These are phyloP conservation scores for Cheilosia variabilis DNA, from an alignment of 2,888 invertebrate species.

Conservation along the genomic window DNA sequence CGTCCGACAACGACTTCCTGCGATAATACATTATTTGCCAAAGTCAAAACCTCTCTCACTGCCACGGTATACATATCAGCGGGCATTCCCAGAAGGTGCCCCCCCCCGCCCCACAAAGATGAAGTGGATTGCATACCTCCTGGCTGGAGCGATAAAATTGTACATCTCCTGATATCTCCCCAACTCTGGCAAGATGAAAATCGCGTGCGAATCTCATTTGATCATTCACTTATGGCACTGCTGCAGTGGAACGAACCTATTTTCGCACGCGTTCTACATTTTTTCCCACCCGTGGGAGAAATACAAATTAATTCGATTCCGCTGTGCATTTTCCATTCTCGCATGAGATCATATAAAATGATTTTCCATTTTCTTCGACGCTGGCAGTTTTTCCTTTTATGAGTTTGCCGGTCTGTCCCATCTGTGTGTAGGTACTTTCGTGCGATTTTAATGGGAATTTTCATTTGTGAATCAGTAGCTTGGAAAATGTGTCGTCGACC, in stretches of 20 bases:
- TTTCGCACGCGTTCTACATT: constrained; percentile 65
- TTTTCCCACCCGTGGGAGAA: constrained; percentile 59
- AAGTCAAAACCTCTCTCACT: constrained; percentile 18
- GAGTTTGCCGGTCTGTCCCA: neutral
- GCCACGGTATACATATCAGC: constrained; percentile 28
- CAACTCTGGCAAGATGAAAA: constrained; percentile 33
- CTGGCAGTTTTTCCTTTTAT: constrained; percentile 20
- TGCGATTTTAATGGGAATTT: constrained; percentile 49
- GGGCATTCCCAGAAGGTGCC: constrained; percentile 30
- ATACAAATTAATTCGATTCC: constrained; percentile 63
- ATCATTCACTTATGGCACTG: constrained; percentile 51
- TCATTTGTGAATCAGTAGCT: constrained; percentile 61
- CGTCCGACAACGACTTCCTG: constrained; percentile 63
- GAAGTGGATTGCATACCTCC: constrained; percentile 41
- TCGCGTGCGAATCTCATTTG: constrained; percentile 61
- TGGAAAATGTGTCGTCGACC: constrained; percentile 53
- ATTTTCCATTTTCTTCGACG: constrained; percentile 48
- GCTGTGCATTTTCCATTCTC: constrained; percentile 41
- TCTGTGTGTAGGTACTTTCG: neutral
- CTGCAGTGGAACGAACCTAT: constrained; percentile 41
- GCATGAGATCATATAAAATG: constrained; percentile 35
- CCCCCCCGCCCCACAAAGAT: neutral
- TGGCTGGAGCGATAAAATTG: constrained; percentile 31
- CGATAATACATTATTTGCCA: constrained; percentile 51
- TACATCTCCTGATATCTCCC: constrained; percentile 7